Evolutionary conservation across 1,140 invertebrate species (phyloP), one percentile per base, ranked within the genome.

Genomic region (Prorops nasuta): DNA sequence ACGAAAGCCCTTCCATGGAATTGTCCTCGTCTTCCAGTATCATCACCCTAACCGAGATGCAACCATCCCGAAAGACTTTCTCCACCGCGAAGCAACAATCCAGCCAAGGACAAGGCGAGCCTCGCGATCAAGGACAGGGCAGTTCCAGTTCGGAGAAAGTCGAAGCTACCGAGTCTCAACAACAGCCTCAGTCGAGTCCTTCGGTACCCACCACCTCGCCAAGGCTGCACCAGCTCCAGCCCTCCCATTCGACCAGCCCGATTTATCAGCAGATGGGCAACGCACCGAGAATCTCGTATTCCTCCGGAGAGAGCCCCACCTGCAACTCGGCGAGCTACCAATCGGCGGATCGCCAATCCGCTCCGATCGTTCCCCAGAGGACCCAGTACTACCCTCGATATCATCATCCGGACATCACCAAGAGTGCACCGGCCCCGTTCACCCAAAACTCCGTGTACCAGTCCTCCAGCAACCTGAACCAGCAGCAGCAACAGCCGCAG

Each of bases 371-470:
- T 2, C 54, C 60, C 2, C 71, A 74, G 43, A 60, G 72, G 19
- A 58, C 70, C 4, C 72, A 75, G 35, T 75, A 75, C 51, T 75
- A 75, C 20, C 72, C 72, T 0, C 55, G 72, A 14, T 75, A 75
- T 41, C 72, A 75, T 61, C 72, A 75, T 40, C 72, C 72, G 19
- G 72, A 74, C n/a, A 75, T 75, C 38, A 69, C 71, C 4, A 75
- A 75, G 43, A 74, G 72, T 44, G 59, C 72, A 2, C 69, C 72
- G 18, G 64, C 54, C 1, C 72, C 72, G 3, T 66, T 69, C 21
- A 64, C 60, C 0, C 69, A 73, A 18, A 69, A 39, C 21, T 64
- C 71, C 9, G 63, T 60, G 28, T 74, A 72, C 15, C 66, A 72
- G 22, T 51, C 4, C 10, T 28, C 24, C 4, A 6, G 4, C 4